Conservation (phyloP, 2,797 vertebrate species). For the Meda fulgida region DNA sequence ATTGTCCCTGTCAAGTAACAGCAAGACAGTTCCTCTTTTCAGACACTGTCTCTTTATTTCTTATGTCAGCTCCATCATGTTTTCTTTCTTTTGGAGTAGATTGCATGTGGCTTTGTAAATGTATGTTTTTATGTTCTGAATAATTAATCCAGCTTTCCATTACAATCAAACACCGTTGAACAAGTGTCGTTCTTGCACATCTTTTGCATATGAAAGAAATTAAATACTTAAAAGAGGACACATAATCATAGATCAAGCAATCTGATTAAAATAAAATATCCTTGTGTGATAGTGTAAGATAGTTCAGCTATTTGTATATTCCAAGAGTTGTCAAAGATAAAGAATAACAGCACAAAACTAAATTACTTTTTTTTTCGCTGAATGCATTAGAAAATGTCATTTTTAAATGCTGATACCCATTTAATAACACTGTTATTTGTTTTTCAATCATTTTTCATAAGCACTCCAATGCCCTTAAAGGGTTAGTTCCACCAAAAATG, state of each 20-base stretch:
- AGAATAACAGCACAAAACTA: not conserved
- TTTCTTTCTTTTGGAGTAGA: not conserved
- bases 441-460: too few relatives aligned
- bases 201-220: constrained; percentile 6
- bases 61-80: not conserved
- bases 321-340: not conserved
- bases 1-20: constrained; percentile 32
- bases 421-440: too few relatives aligned
- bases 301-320: not conserved
- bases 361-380: not conserved
- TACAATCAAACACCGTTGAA: not conserved
- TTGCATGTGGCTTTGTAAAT: constrained; percentile 4
- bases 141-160: constrained; percentile 11
- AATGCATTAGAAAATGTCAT: not conserved
- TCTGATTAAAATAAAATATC: not conserved
- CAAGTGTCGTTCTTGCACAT: not conserved
- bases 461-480: too few relatives aligned
- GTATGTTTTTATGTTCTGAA: constrained; percentile 14
- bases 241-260: not conserved
- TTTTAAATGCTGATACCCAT: not conserved
- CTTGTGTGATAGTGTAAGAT: not conserved
- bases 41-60: not conserved
- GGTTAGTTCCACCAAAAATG: too few relatives aligned
- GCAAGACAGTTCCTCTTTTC: constrained; percentile 19
- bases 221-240: not conserved